Conservation (phyloP, 2,797 vertebrate genomes). For the Sebastes dallii region DNA sequence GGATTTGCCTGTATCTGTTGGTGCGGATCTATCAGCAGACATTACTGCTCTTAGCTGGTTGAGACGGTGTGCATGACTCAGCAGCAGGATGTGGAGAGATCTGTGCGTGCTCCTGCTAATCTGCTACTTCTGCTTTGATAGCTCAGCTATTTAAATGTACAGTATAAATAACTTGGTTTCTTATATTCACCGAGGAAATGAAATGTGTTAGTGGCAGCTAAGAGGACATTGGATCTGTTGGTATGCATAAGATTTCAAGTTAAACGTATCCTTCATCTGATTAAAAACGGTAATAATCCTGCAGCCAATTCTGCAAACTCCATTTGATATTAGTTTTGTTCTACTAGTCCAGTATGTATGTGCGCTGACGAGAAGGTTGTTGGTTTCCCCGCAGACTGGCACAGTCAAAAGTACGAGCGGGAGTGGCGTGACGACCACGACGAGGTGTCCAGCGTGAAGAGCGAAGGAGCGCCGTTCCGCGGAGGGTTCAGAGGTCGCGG, state of each 20-base stretch:
- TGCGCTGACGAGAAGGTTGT: background rate
- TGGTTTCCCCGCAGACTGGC: conserved; percentile 84
- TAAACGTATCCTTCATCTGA: background rate
- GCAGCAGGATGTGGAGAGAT: conserved; percentile 44
- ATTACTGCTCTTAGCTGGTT: background rate
- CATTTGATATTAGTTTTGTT: fast-evolving
- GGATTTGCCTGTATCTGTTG: background rate
- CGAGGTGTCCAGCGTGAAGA: conserved; percentile 97
- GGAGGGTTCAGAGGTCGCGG: conserved; percentile 93
- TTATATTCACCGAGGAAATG: background rate
- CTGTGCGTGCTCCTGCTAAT: background rate
- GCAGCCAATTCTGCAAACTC: background rate
- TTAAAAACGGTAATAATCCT: background rate
- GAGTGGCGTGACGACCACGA: conserved; percentile 94
- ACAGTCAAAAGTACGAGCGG: conserved; percentile 92
- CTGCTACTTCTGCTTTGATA: conserved; percentile 43
- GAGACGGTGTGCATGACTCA: conserved; percentile 31
- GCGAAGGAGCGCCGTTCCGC: conserved; percentile 92
- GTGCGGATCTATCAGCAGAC: background rate
- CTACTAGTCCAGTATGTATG: background rate
- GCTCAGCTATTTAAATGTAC: background rate
- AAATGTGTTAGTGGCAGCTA: background rate
- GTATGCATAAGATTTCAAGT: background rate
- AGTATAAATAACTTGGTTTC: background rate
- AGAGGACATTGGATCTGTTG: background rate